phyloP scores from a whole-genome alignment of 2,113 vertebrate species.

The Macquaria australasica region DNA sequence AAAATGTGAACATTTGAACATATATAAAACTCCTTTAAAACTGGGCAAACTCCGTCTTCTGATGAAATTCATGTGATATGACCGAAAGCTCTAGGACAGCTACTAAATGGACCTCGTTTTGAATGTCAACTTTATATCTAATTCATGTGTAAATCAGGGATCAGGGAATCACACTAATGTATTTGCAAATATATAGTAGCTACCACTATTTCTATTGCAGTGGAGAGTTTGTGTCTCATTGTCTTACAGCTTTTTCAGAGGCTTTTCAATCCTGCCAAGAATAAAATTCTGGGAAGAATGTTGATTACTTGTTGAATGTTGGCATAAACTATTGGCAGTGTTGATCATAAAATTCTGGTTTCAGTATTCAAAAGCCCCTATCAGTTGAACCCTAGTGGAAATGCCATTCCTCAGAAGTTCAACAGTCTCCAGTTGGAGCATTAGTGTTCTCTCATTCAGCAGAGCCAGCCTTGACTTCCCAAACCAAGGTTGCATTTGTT shows the following conservation, averaged over 20 bases:
- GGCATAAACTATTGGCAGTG: constrained; percentile 4
- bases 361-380: constrained; percentile 7
- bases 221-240: constrained; percentile 14
- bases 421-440: constrained; percentile 17
- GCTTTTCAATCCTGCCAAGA: neutral
- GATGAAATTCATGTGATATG: neutral
- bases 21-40: too few species aligned
- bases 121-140: neutral
- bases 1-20: neutral
- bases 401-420: constrained; percentile 9
- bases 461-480: constrained; percentile 43
- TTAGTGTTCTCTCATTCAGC: constrained; percentile 27
- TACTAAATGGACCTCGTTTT: neutral
- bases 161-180: too few species aligned
- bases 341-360: constrained; percentile 9
- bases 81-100: neutral
- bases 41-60: neutral
- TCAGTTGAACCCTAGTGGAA: constrained; percentile 27
- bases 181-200: too few species aligned
- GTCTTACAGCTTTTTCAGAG: neutral
- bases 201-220: neutral
- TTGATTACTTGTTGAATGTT: constrained; percentile 3
- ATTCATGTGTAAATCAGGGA: too few species aligned
- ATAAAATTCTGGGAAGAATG: neutral
- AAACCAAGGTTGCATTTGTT: constrained; percentile 69